These are phyloP conservation scores for Thunnus maccoyii DNA, from an alignment of 2,113 vertebrate species.

Conservation along the genomic window DNA sequence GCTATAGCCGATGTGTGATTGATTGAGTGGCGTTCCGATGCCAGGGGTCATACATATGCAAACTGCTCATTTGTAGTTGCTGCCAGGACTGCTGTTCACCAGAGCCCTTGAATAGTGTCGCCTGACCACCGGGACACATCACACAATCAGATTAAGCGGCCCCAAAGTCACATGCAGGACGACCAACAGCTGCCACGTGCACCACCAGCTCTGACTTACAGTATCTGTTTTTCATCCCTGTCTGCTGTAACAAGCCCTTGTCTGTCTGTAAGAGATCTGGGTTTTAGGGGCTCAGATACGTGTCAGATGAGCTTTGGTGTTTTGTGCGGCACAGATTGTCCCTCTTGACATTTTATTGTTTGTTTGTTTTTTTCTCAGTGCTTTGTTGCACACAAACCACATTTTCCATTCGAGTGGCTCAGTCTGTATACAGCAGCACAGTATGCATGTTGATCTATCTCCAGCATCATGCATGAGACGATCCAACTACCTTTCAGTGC, in stretches of 20 bases:
- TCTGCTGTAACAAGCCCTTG: conserved; percentile 51
- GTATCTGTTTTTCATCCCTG: conserved; percentile 60
- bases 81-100: conserved; percentile 63
- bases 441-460: conserved; percentile 37
- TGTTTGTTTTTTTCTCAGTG: conserved; percentile 29
- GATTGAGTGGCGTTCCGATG: conserved; percentile 78
- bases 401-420: conserved; percentile 68
- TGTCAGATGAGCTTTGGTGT: conserved; percentile 67
- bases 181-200: conserved; percentile 71
- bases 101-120: conserved; percentile 67
- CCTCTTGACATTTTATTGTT: conserved; percentile 66
- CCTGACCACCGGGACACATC: conserved; percentile 72
- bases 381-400: conserved; percentile 66
- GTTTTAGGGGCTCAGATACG: conserved; percentile 63
- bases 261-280: conserved; percentile 68
- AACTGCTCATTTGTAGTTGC: conserved; percentile 82
- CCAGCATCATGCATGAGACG: conserved; percentile 12
- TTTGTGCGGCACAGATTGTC: conserved; percentile 52
- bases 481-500: not conserved
- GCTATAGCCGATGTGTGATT: conserved; percentile 67
- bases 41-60: conserved; percentile 80
- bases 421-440: conserved; percentile 26
- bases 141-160: conserved; percentile 83
- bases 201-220: conserved; percentile 58
- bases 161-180: conserved; percentile 73